Conservation (phyloP, 2,888 invertebrate species). For the Fabriciana adippe region DNA sequence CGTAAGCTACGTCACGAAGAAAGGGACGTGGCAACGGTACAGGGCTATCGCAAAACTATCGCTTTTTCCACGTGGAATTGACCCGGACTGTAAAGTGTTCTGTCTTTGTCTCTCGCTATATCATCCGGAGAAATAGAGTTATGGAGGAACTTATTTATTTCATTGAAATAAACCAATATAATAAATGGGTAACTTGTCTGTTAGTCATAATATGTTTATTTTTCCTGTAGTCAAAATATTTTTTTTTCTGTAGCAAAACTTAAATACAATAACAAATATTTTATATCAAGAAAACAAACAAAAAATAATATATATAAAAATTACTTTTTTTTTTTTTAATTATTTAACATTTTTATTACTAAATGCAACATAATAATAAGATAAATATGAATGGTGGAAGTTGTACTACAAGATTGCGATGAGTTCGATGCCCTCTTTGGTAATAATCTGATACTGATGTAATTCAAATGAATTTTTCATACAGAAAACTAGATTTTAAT, state of each 20-base stretch:
- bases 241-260: neutral
- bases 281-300: too few relatives aligned
- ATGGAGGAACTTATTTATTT: neutral
- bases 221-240: too few relatives aligned
- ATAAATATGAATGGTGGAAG: conserved; percentile 25
- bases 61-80: conserved; percentile 58
- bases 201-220: too few relatives aligned
- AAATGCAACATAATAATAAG: conserved; percentile 13
- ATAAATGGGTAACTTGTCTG: too few relatives aligned
- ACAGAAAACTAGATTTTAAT: conserved; percentile 13
- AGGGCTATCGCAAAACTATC: conserved; percentile 72
- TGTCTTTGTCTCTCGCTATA: conserved; percentile 9
- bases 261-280: neutral
- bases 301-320: neutral
- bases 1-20: conserved; percentile 80
- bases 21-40: conserved; percentile 74
- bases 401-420: conserved; percentile 23
- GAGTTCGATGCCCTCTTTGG: conserved; percentile 22
- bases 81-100: conserved; percentile 14
- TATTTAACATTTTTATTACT: neutral
- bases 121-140: neutral
- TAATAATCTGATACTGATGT: conserved; percentile 21
- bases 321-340: neutral
- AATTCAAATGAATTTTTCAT: conserved; percentile 16
- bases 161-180: neutral